Conservation (phyloP, 1,140 invertebrate genomes). For the Elymnias hypermnestra region DNA sequence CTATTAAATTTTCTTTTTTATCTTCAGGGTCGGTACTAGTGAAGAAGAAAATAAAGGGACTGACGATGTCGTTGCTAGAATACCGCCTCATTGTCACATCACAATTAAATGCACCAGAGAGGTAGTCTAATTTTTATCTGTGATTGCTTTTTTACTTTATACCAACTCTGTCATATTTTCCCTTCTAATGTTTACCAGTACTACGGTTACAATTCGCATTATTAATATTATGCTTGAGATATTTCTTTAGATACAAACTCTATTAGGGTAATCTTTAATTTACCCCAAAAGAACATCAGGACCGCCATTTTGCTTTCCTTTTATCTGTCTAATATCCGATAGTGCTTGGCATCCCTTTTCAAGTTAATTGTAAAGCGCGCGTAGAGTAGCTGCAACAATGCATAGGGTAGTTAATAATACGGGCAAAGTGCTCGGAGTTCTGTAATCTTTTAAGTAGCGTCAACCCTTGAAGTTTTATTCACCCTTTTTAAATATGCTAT, state of each 20-base stretch:
- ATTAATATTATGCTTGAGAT: no score
- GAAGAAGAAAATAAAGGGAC: constrained; percentile 49
- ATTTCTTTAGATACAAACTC: no score
- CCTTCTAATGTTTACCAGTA: no score
- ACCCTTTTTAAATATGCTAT: background rate
- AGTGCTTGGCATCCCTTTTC: background rate
- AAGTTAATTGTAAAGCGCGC: background rate
- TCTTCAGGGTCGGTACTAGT: constrained; percentile 39
- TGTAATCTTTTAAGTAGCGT: background rate
- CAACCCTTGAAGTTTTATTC: background rate
- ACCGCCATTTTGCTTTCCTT: no score
- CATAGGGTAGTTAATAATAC: background rate
- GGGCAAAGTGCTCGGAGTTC: background rate
- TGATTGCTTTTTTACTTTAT: no score
- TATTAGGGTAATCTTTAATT: no score
- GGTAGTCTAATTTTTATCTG: no score
- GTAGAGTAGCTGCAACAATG: background rate
- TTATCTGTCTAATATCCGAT: background rate
- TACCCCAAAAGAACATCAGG: no score
- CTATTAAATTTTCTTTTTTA: background rate
- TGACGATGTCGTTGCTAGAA: constrained; percentile 39
- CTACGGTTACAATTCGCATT: no score
- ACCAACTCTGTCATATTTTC: no score
- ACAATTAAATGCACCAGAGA: constrained; percentile 94
- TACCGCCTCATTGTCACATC: constrained; percentile 94